Evolutionary conservation across 2,113 vertebrate species (phyloP).

Genomic region (Fregata magnificens): DNA sequence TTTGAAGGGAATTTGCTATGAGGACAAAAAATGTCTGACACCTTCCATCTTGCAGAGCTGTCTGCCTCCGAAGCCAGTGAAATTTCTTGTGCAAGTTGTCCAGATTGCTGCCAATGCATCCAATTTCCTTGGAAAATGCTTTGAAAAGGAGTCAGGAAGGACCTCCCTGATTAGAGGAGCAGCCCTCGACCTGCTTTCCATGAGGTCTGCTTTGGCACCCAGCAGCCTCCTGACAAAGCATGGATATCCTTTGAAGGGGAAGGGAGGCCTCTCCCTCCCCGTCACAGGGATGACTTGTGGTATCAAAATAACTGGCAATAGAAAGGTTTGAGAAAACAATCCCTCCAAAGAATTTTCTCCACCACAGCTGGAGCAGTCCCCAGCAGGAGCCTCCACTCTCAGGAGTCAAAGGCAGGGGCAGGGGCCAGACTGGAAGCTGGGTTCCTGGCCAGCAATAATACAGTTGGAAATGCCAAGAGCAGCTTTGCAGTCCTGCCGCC

Average conservation of each 20-base stretch:
- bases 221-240: not conserved
- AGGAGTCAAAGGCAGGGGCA: constrained; percentile 35
- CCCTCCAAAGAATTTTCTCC: not conserved
- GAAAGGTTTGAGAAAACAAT: not conserved
- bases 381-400: constrained; percentile 14
- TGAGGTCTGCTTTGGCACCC: not conserved
- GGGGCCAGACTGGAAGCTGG: constrained; percentile 53
- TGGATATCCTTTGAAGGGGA: not conserved
- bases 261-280: not conserved
- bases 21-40: not conserved
- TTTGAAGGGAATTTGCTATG: not conserved
- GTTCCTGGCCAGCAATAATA: constrained; percentile 42
- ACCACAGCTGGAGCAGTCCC: not conserved
- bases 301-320: not conserved
- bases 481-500: not conserved
- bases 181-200: not conserved
- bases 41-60: not conserved
- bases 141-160: constrained; percentile 45
- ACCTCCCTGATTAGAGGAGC: constrained; percentile 44
- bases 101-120: not conserved
- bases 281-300: accelerated
- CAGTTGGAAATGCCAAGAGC: constrained; percentile 25
- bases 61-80: not conserved
- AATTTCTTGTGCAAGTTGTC: not conserved
- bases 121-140: constrained; percentile 13